Evolutionary conservation across 2,113 vertebrate genomes (phyloP).

Genomic region (Carassius auratus): DNA sequence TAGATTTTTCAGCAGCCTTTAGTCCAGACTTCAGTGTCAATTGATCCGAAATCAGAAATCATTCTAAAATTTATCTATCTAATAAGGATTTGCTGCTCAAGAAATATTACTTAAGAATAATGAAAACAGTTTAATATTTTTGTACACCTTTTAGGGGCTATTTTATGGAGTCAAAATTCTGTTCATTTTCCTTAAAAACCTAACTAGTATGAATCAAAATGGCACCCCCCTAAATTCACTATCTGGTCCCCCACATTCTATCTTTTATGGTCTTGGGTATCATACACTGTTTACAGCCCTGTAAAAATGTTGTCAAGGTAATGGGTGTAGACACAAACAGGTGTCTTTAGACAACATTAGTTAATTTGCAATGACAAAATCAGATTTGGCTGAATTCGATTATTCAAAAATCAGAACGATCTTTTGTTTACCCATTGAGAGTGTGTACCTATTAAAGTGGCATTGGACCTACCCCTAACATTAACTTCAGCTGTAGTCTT

Average conservation of each 20-base stretch:
- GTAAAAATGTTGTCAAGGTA: background rate
- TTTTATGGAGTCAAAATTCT: too few relatives aligned
- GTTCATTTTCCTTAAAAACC: too few relatives aligned
- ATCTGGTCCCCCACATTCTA: too few relatives aligned
- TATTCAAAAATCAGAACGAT: background rate
- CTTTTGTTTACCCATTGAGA: background rate
- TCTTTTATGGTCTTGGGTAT: too few relatives aligned
- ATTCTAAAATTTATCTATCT: background rate
- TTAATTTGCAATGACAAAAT: background rate
- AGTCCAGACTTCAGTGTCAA: background rate
- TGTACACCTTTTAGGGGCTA: background rate
- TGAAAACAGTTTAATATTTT: background rate
- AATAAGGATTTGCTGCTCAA: background rate
- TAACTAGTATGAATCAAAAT: too few relatives aligned
- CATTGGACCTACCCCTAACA: slow-evolving; percentile 80
- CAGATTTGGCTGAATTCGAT: background rate
- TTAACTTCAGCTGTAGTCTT: slow-evolving; percentile 80
- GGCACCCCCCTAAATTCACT: too few relatives aligned
- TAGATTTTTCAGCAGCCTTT: background rate
- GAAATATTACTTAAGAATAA: background rate
- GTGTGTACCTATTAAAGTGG: background rate
- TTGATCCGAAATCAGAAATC: background rate
- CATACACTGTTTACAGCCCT: background rate
- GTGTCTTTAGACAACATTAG: background rate
- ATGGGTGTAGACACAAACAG: background rate